Evolutionary conservation across 2,888 invertebrate species (phyloP), one percentile per base, ranked within the genome.

Genomic region (Hedya salicella): DNA sequence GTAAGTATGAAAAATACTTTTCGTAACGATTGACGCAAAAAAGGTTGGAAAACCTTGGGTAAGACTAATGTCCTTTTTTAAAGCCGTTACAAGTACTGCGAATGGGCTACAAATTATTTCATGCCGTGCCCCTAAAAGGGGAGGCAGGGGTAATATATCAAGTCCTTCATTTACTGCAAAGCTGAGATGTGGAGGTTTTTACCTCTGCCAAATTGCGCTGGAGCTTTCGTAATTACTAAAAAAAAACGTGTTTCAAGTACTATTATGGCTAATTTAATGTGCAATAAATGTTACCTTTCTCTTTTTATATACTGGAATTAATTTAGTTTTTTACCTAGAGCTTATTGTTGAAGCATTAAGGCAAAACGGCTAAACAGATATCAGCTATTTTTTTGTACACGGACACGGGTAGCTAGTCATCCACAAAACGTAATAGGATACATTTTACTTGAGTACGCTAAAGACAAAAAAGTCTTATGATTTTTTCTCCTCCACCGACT

Each of bases 31-130:
- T 36, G 36, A 1, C 36, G 36, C 9, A 32, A 32, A 36, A 36
- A 36, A 11, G 36, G 8, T 36, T 36, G 0, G 11, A 9, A 36
- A 36, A 36, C 36, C 21, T 44, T 48, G 42, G 30, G 11, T 36
- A 11, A 36, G 36, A 36, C 8, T 36, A 56, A 56, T 19, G 56
- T 56, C 25, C 17, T 13, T 49, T 60, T 40, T 48, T 48, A 40
- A 57, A 57, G 63, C 49, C 57, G 46, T 57, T 44, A 50, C 50
- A 57, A 42, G 57, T 6, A 57, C 32, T 64, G 42, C 16, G 48
- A 64, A 64, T 57, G 57, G 63, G 63, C 63, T 57, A 64, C 63
- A 64, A 64, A 64, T 64, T 64, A 64, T 64, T 64, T 64, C 42
- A 30, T 63, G 56, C 56, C 56, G 50, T 32, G 16, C 9, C n/a